Conservation (phyloP, 2,113 vertebrate species). For the Noturus placidus region DNA sequence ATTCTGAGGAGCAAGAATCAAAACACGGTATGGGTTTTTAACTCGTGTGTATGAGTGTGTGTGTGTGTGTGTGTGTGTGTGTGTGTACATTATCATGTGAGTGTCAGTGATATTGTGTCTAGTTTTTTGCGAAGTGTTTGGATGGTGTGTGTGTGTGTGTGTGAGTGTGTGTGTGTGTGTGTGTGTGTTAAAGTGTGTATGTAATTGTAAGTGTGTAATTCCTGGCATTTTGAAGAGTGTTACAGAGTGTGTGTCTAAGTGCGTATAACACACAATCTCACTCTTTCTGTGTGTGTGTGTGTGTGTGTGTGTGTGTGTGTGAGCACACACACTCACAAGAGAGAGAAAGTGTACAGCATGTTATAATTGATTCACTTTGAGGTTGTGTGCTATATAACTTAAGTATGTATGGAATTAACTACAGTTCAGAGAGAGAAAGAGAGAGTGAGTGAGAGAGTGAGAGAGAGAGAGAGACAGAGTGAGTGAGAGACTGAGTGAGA, state of each 20-base stretch:
- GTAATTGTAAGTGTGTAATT: not conserved
- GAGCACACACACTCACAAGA: too few relatives aligned
- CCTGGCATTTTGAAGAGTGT: not conserved
- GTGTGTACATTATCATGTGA: not conserved
- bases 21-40: slow-evolving; percentile 22
- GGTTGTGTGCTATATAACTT: not conserved
- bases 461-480: too few relatives aligned
- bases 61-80: not conserved
- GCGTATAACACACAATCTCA: too few relatives aligned
- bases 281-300: not conserved
- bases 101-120: not conserved
- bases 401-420: not conserved
- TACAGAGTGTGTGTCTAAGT: not conserved
- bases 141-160: not conserved
- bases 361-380: not conserved
- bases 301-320: not conserved
- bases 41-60: not conserved
- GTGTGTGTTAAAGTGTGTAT: not conserved
- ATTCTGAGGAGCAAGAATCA: not conserved
- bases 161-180: not conserved
- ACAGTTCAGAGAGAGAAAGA: too few relatives aligned
- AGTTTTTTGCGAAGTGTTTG: too few relatives aligned
- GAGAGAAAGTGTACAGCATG: not conserved
- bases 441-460: too few relatives aligned
- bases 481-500: too few relatives aligned